These are phyloP conservation scores for Anorthoa munda DNA, from an alignment of 2,888 invertebrate species.

Conservation along the genomic window DNA sequence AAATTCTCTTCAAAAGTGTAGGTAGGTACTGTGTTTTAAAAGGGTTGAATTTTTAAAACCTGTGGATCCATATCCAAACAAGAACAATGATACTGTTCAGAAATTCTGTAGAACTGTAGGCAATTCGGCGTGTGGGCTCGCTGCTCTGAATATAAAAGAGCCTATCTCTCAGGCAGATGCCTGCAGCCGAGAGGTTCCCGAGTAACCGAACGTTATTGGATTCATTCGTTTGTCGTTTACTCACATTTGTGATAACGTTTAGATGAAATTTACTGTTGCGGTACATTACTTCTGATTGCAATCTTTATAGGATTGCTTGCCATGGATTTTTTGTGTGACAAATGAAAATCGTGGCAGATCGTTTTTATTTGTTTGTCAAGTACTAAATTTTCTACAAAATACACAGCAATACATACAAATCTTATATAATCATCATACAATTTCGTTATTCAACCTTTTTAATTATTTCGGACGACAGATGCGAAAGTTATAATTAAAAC, in stretches of 20 bases:
- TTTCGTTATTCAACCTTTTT: constrained; percentile 13
- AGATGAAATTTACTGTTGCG: constrained; percentile 54
- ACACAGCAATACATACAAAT: neutral
- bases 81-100: constrained; percentile 67
- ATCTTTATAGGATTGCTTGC: constrained; percentile 21
- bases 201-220: constrained; percentile 72
- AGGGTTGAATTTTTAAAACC: constrained; percentile 59
- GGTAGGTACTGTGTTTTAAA: constrained; percentile 30
- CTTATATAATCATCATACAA: neutral
- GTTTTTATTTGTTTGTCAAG: neutral
- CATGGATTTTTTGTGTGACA: constrained; percentile 3
- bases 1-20: constrained; percentile 32
- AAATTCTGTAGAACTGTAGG: constrained; percentile 70
- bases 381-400: neutral
- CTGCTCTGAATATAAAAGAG: constrained; percentile 79
- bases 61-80: constrained; percentile 66
- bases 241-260: constrained; percentile 54
- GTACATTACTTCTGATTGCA: constrained; percentile 41
- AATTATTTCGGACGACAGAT: constrained; percentile 33
- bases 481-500: constrained; percentile 58
- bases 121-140: constrained; percentile 69
- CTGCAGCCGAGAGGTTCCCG: constrained; percentile 69
- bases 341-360: neutral
- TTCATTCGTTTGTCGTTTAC: constrained; percentile 70
- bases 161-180: constrained; percentile 69